Percentiles rank a stretch among this genome's conserved stretches.
Conservation (phyloP, 1,140 invertebrate genomes). For the Potamilus streckersoni region DNA sequence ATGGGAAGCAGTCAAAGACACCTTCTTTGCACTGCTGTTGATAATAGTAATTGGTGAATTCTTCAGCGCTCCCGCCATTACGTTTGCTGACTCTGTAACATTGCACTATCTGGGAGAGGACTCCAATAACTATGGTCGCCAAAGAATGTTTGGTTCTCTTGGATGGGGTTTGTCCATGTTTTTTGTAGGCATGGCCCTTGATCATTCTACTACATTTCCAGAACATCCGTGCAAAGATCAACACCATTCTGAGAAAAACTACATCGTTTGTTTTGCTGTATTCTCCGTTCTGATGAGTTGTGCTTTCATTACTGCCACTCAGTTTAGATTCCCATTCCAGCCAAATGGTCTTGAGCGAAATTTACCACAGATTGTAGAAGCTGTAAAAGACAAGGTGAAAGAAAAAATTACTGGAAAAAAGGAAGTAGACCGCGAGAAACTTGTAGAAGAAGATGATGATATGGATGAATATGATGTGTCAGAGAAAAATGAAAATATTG, state of each 20-base stretch:
- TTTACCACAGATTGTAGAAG: conserved; percentile 44
- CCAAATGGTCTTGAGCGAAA: conserved; percentile 44
- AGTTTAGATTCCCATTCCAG: conserved; percentile 73
- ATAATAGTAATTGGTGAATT: conserved; percentile 97
- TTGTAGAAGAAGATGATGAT: conserved; percentile 57
- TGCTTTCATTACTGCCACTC: conserved; percentile 92
- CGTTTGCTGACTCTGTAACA: conserved; percentile 82
- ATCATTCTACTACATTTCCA: conserved; percentile 92
- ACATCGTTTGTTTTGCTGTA: conserved; percentile 98
- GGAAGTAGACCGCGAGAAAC: conserved; percentile 43
- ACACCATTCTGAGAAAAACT: conserved; percentile 84
- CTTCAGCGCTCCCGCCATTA: conserved; percentile 96
- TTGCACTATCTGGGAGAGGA: conserved; percentile 88
- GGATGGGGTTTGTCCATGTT: conserved; percentile 99
- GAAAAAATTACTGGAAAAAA: conserved; percentile 49
- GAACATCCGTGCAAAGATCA: conserved; percentile 80
- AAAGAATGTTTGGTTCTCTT: conserved; percentile 98
- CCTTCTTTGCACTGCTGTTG: conserved; percentile 87
- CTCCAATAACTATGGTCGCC: conserved; percentile 90
- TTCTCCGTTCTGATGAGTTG: conserved; percentile 97
- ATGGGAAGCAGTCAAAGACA: conserved; percentile 91
- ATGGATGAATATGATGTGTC: conserved; percentile 1
- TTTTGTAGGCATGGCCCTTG: conserved; percentile 93
- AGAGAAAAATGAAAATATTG: too few species aligned
- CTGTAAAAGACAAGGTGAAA: conserved; percentile 57